Percentiles rank a stretch among this genome's conserved stretches.
phyloP scores from a whole-genome alignment of 1,140 invertebrate species.

The Eubasilissa regina region DNA sequence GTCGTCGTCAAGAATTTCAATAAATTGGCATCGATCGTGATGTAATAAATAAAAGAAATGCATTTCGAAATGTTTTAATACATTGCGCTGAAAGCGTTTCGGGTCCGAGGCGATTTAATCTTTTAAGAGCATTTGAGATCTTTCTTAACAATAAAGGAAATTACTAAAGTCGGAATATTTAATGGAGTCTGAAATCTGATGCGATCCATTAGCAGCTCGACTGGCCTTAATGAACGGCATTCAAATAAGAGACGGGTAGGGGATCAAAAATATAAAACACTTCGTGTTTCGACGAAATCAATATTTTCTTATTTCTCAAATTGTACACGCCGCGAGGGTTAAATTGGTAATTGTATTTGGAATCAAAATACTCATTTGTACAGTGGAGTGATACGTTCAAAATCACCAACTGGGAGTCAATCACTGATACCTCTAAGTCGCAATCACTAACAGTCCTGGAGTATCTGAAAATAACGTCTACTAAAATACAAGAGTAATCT shows the following conservation, averaged over 20 bases:
- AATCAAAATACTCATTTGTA: too few species aligned
- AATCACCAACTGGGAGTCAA: too few species aligned
- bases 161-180: conserved; percentile 25
- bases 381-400: too few species aligned
- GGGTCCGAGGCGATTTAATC: conserved; percentile 23
- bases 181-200: conserved; percentile 26
- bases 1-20: too few species aligned
- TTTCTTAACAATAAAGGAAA: conserved; percentile 19
- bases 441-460: too few species aligned
- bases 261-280: not conserved
- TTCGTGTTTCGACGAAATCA: too few species aligned
- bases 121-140: conserved; percentile 1
- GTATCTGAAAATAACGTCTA: too few species aligned
- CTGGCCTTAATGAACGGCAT: not conserved
- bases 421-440: too few species aligned
- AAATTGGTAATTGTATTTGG: too few species aligned
- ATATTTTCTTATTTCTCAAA: too few species aligned
- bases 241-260: not conserved
- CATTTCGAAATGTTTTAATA: not conserved
- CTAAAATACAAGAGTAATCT: too few species aligned
- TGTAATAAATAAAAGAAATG: not conserved
- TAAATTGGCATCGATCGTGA: not conserved
- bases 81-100: not conserved
- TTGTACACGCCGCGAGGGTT: too few species aligned
- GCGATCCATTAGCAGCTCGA: conserved; percentile 20